These are phyloP conservation scores for Calonectris borealis DNA, from an alignment of 2,113 vertebrate species.

Conservation along the genomic window DNA sequence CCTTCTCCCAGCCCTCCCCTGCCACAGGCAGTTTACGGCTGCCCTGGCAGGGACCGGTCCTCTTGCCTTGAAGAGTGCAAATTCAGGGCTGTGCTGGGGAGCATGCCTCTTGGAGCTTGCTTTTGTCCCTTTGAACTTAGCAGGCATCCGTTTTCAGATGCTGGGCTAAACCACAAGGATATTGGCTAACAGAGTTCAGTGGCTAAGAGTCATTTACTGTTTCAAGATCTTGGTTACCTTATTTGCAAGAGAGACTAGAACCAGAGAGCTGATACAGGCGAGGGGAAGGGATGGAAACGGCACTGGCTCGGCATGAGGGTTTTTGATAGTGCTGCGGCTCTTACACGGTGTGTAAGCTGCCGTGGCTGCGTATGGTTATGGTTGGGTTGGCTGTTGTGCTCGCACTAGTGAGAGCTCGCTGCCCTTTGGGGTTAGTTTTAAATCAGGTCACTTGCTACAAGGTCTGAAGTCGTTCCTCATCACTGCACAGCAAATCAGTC, in stretches of 20 bases:
- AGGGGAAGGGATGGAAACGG: neutral
- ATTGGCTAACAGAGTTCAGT: neutral
- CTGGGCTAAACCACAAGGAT: neutral
- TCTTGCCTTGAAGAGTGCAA: neutral
- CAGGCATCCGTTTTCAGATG: neutral
- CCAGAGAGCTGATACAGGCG: neutral
- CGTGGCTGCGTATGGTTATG: neutral
- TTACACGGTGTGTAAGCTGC: neutral
- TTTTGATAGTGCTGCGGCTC: neutral
- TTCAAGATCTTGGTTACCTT: neutral
- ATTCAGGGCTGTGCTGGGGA: neutral
- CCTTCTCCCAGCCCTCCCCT: neutral
- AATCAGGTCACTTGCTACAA: neutral
- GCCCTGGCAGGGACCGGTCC: neutral
- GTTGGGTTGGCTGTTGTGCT: neutral
- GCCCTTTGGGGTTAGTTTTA: neutral
- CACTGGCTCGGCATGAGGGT: accelerated
- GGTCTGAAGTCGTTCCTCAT: neutral
- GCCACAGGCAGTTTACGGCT: neutral
- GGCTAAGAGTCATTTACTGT: neutral
- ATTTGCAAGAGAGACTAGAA: neutral
- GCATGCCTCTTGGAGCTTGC: neutral
- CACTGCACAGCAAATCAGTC: neutral
- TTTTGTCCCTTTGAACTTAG: neutral
- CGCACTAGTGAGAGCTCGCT: neutral